Evolutionary conservation across 2,888 invertebrate species (phyloP), one percentile per base, ranked within the genome.

Genomic region (Catocala sponsa): DNA sequence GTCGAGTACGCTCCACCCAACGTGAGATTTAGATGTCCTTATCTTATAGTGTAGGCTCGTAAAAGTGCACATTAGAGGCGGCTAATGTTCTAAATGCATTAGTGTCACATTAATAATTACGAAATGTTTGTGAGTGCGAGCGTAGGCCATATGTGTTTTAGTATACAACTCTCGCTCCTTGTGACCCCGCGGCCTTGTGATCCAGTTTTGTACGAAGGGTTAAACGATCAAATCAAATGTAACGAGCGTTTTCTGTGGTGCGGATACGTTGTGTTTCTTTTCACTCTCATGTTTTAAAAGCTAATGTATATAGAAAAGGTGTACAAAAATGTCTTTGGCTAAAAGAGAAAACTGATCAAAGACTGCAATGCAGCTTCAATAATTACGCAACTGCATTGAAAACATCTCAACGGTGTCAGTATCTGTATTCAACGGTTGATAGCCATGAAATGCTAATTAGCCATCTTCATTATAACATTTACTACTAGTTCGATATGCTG

Each of bases 61-160:
- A 91, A 92, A 92, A 92, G 84, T 83, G 83, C 80, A 85, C 87
- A 89, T 92, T 89, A 91, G 84, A 83, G 84, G 78, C 82, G 79
- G 79, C 87, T 93, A 93, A 94, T 93, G 92, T 85, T 76, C 79
- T 73, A 79, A 80, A 78, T 85, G 88, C 92, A 92, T 93, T 92
- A 92, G 88, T 84, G 88, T 84, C 89, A 84, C 90, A 90, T 91
- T 90, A 86, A 83, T 82, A 73, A 79, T 92, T 92, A 87, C 89
- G 88, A 87, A 91, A 92, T 81, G 80, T 79, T 63, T 73, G 78
- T 79, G 72, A 72, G 70, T 80, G 79, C 66, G 48, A 68, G 59
- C 63, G 74, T 79, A 74, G 79, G 82, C 83, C 79, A 82, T 75
- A 74, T 81, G 81, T 64, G 60, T 61, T 70, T 74, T 46, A 59